phyloP scores from a whole-genome alignment of 2,113 vertebrate species.

The Cygnus atratus region DNA sequence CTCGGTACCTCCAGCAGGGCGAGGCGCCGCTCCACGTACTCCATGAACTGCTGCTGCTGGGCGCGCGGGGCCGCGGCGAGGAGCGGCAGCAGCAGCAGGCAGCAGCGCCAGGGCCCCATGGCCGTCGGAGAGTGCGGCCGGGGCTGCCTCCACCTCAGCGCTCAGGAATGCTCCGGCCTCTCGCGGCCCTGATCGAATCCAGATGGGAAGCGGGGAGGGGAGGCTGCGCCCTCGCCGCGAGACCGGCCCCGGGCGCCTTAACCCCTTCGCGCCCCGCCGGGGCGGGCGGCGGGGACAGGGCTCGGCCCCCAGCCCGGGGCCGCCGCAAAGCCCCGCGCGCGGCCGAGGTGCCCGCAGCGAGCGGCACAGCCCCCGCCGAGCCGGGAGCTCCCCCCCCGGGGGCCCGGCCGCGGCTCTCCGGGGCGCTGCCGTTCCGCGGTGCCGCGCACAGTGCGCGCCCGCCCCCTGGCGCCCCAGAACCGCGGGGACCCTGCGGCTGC shows the following conservation, averaged over 20 bases:
- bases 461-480: no score
- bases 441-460: no score
- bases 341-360: no score
- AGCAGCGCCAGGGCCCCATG: constrained; percentile 62
- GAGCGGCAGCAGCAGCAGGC: constrained; percentile 67
- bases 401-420: no score
- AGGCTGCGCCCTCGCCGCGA: constrained; percentile 24
- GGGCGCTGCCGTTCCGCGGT: no score
- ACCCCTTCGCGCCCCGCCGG: constrained; percentile 39
- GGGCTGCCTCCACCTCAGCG: constrained; percentile 72
- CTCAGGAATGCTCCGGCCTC: constrained; percentile 80
- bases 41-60: constrained; percentile 81
- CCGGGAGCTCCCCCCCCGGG: no score
- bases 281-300: no score
- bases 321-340: no score
- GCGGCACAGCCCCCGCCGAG: no score
- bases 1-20: constrained; percentile 76
- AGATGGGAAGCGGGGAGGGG: constrained; percentile 71
- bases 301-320: no score
- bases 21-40: constrained; percentile 80
- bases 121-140: neutral
- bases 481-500: no score
- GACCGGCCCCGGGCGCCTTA: constrained; percentile 47
- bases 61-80: constrained; percentile 43
- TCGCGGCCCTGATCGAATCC: constrained; percentile 72